Base-by-base conservation (phyloP, 2,888 invertebrate species). In the Bombylius major region DNA sequence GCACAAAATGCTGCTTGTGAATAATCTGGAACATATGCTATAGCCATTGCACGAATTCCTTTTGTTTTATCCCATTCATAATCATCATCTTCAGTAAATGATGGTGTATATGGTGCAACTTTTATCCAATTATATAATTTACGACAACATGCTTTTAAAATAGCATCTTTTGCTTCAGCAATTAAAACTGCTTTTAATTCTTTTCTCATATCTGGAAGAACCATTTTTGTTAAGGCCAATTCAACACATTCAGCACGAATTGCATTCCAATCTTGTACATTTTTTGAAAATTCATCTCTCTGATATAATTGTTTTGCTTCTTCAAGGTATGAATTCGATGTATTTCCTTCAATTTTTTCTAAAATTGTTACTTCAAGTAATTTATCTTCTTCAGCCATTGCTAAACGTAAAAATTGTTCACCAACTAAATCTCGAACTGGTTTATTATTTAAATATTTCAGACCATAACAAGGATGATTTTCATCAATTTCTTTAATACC, bases 401-500 rank as follows among this genome's bases (percentile, higher is more conserved):
- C 69, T 50, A 96, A 76, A 66, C 89, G 89, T 33, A 99, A 77
- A 73, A 87, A 99, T 71, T 95, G 92, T 65, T 98, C 97, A 0
- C 87, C 89, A 0, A 83, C 80, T 50, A 99, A 76, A 68, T 94
- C 91, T 4, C 87, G 79, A 0, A 97, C 89, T 0, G 96, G 96
- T 69, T 98, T 99, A 69, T 89, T 87, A 68, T 87, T 89, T 48
- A 98, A 68, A 70, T 95, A 99, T 70, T 95, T 96, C 79, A 92
- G 79, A 44, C 83, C 83, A 68, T 82, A 93, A 63, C 90, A 87
- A 0, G 87, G 80, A 72, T 99, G 96, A 62, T 86, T 85, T 75
- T 99, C 98, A 69, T 99, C 99, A 60, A 99, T 94, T 66, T 93
- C 90, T 74, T 95, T 95, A 45, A 87, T 69, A 1, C 99, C 99